Conservation (phyloP, 2,888 invertebrate species). For the Tetropium fuscum region DNA sequence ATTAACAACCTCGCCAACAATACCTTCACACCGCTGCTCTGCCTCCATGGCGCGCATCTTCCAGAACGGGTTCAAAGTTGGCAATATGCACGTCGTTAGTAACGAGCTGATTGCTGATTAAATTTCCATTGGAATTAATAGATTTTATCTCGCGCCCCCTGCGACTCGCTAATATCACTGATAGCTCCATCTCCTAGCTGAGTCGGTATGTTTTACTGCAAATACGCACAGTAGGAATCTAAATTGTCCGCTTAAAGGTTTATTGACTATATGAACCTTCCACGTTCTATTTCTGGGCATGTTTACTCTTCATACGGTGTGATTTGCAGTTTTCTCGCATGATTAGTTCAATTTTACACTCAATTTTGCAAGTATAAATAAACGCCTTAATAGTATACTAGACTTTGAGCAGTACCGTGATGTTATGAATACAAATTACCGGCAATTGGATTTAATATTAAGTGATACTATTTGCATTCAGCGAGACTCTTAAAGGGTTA, state of each 20-base stretch:
- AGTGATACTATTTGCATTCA: no score
- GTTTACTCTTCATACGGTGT: no score
- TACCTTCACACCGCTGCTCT: background rate
- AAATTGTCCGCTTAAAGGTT: conserved; percentile 28
- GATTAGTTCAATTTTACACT: no score
- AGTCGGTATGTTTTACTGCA: conserved; percentile 25
- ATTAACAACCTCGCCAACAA: conserved; percentile 20
- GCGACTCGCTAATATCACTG: conserved; percentile 30
- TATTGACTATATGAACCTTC: no score
- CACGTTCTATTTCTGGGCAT: no score
- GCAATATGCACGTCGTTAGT: conserved; percentile 40
- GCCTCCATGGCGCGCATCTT: background rate
- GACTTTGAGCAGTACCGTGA: no score
- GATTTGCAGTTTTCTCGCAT: no score
- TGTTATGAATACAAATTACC: no score
- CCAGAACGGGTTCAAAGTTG: conserved; percentile 33
- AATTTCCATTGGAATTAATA: conserved; percentile 38
- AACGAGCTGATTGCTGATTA: conserved; percentile 40
- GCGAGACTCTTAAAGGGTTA: no score
- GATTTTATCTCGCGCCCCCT: conserved; percentile 34
- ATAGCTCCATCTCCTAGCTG: conserved; percentile 32
- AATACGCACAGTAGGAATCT: conserved; percentile 26
- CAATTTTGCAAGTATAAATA: no score
- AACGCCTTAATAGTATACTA: no score
- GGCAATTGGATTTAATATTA: no score